Evolutionary conservation across 2,797 vertebrate species (phyloP).

Genomic region (Gymnodraco acuticeps): DNA sequence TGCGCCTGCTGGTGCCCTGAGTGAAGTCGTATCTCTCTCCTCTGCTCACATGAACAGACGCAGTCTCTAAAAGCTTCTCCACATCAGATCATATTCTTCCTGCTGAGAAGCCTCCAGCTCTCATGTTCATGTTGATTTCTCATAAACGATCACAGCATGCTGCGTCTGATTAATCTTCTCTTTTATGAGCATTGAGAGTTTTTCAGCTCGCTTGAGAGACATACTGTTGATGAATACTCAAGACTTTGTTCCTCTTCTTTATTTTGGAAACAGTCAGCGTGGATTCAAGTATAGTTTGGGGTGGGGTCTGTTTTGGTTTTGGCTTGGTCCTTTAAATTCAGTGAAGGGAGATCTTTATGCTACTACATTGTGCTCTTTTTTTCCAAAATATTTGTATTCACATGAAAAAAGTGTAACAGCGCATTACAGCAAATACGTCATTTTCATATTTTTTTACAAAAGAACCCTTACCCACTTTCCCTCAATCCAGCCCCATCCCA

Average conservation of each 20-base stretch:
- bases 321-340: not conserved
- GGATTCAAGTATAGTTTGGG: not conserved
- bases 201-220: not conserved
- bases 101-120: conserved; percentile 33
- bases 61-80: too few species aligned
- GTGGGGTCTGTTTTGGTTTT: not conserved
- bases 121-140: conserved; percentile 20
- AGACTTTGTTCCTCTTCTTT: not conserved
- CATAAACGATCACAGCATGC: conserved; percentile 28
- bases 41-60: too few species aligned
- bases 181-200: conserved; percentile 6
- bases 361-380: too few species aligned
- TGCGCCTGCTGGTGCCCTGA: too few species aligned
- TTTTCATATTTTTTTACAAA: too few species aligned
- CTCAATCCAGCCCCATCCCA: too few species aligned
- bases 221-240: not conserved
- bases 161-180: conserved; percentile 6
- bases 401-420: too few species aligned
- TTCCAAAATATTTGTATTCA: too few species aligned
- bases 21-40: too few species aligned
- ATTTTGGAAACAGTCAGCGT: not conserved
- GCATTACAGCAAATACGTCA: too few species aligned
- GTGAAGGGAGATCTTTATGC: too few species aligned
- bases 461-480: too few species aligned
- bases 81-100: conserved; percentile 6